A percentile compares a stretch with the other conserved stretches of the same genome.
phyloP scores from a whole-genome alignment of 2,797 vertebrate species.

The Varecia variegata region DNA sequence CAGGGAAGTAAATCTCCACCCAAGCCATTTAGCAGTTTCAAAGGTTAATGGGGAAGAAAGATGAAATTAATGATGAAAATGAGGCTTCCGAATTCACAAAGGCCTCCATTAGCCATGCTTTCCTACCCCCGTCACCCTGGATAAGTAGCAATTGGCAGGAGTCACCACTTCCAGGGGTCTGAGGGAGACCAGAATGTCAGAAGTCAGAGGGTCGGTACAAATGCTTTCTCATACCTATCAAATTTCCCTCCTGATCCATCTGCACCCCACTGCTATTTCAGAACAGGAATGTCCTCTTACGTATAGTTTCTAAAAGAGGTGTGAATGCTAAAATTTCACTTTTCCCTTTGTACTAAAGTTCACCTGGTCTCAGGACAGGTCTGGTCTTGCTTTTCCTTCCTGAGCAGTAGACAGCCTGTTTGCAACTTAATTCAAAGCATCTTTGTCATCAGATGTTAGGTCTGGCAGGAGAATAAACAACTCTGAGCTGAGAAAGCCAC shows the following conservation, averaged over 20 bases:
- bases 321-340: constrained; percentile 33
- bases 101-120: constrained; percentile 26
- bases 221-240: constrained; percentile 54
- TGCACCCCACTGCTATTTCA: background rate
- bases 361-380: background rate
- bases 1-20: background rate
- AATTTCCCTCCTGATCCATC: constrained; percentile 27
- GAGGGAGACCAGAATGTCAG: background rate
- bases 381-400: background rate
- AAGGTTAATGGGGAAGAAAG: background rate
- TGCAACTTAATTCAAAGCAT: constrained; percentile 1
- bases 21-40: background rate
- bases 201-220: background rate
- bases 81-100: constrained; percentile 2
- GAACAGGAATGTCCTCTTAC: background rate
- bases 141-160: background rate
- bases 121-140: background rate
- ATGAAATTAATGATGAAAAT: background rate
- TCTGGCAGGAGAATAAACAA: background rate
- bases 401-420: background rate
- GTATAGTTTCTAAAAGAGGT: constrained; percentile 33
- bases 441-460: background rate
- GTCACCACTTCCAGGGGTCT: background rate
- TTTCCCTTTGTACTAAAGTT: background rate
- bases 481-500: background rate